Base-by-base conservation (phyloP, 2,797 vertebrate species). In the Parambassis ranga region DNA sequence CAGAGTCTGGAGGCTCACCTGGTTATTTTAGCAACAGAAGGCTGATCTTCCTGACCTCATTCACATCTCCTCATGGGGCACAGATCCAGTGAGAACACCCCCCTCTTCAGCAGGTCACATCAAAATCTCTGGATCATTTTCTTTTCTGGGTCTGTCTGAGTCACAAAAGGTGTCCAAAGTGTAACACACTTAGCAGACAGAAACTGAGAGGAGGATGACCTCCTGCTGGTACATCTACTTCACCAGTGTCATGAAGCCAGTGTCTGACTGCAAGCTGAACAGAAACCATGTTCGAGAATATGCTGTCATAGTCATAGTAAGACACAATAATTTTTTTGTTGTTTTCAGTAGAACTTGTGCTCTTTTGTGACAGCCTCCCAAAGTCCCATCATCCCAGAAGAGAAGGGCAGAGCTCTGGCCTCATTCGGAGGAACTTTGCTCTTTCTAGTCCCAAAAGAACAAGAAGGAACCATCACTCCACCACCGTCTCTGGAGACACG, bases 341-440 rank as follows among this genome's bases (percentile, higher is more conserved):
- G 9, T 69, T 71, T 66, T 39, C 10, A 16, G 24, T 22, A n/a
- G 44, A 60, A 30, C 22, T 42, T 23, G 52, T 18, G 31, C 18
- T 61, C 36, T 61, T 38, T 63, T 13, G 7, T 64, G 50, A 35
- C 26, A 64, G 37, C n/a, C 55, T 55, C 44, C 51, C 26, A 53
- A 13, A 38, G 5, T 39, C 16, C 42, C 20, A 7, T 39, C 22
- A 41, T 64, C 33, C 19, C 63, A 13, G 47, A 53, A 28, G 61
- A 75, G 19, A 7, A 22, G 20, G 27, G 18, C 41, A 51, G 24
- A 58, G 38, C 36, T 7, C 3, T 37, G 59, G 38, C 38, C 71
- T 66, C n/a, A n/a, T n/a, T 39, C 69, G 15, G 26, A 60, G 11
- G 53, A 82, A 59, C 50, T 71, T 63, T 33, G 41, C 44, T 69